phyloP scores from a whole-genome alignment of 2,888 invertebrate genomes.

The Danaus chrysippus region DNA sequence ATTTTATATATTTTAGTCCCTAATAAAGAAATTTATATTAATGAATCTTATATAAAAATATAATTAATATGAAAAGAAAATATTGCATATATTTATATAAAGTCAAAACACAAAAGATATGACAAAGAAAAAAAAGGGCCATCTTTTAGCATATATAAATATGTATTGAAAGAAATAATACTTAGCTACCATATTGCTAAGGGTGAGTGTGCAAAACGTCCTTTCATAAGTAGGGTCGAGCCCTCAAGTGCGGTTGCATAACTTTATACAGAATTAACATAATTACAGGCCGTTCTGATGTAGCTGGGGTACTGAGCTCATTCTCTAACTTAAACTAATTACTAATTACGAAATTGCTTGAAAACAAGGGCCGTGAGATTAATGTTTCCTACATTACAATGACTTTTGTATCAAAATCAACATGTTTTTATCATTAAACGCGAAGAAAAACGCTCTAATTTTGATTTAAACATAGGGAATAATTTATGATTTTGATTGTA shows the following conservation, averaged over 20 bases:
- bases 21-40: too few relatives aligned
- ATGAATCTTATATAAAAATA: too few relatives aligned
- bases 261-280: slow-evolving; percentile 75
- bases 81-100: background rate
- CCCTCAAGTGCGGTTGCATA: slow-evolving; percentile 67
- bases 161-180: slow-evolving; percentile 37
- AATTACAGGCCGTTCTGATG: slow-evolving; percentile 60
- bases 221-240: slow-evolving; percentile 51
- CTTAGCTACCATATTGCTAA: slow-evolving; percentile 44
- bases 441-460: background rate
- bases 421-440: background rate
- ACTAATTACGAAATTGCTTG: slow-evolving; percentile 24
- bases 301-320: slow-evolving; percentile 42
- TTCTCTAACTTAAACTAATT: slow-evolving; percentile 22
- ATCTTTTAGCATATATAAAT: slow-evolving; percentile 16
- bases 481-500: too few relatives aligned
- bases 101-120: background rate
- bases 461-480: too few relatives aligned
- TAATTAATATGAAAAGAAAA: background rate
- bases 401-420: background rate
- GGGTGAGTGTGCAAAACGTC: slow-evolving; percentile 54
- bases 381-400: slow-evolving; percentile 4
- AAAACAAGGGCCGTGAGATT: slow-evolving; percentile 21
- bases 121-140: slow-evolving; percentile 6
- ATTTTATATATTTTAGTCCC: too few relatives aligned